phyloP scores from a whole-genome alignment of 2,888 invertebrate species.

The Nephrocerus scutellatus region DNA sequence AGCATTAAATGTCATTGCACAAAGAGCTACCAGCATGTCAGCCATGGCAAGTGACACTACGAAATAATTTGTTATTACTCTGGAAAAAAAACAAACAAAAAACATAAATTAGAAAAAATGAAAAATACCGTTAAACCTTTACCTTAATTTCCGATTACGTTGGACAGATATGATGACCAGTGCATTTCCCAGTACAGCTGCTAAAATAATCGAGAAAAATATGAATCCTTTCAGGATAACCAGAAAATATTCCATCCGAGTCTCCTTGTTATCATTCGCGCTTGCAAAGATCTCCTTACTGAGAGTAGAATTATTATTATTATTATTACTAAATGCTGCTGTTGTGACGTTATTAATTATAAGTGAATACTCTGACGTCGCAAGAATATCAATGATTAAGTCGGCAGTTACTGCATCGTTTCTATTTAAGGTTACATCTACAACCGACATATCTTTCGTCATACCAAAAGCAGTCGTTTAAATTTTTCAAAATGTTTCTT shows the following conservation, averaged over 20 bases:
- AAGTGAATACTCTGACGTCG: too few species aligned
- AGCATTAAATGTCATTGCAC: constrained; percentile 92
- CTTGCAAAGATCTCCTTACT: too few species aligned
- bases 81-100: constrained; percentile 24
- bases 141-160: constrained; percentile 48
- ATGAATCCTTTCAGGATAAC: constrained; percentile 67
- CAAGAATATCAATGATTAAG: too few species aligned
- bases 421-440: too few species aligned
- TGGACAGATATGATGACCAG: constrained; percentile 58
- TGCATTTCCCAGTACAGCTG: constrained; percentile 86
- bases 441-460: constrained; percentile 26
- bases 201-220: constrained; percentile 79
- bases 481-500: too few species aligned
- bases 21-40: constrained; percentile 88
- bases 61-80: constrained; percentile 91
- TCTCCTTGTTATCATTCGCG: constrained; percentile 33
- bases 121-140: constrained; percentile 24
- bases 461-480: constrained; percentile 21
- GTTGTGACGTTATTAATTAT: too few species aligned
- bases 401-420: too few species aligned
- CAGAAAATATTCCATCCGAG: constrained; percentile 54
- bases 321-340: too few species aligned
- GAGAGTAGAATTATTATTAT: too few species aligned
- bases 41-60: constrained; percentile 91
- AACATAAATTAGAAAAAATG: constrained; percentile 6